Conservation (phyloP, 2,888 invertebrate genomes). For the Pachymerium ferrugineum region DNA sequence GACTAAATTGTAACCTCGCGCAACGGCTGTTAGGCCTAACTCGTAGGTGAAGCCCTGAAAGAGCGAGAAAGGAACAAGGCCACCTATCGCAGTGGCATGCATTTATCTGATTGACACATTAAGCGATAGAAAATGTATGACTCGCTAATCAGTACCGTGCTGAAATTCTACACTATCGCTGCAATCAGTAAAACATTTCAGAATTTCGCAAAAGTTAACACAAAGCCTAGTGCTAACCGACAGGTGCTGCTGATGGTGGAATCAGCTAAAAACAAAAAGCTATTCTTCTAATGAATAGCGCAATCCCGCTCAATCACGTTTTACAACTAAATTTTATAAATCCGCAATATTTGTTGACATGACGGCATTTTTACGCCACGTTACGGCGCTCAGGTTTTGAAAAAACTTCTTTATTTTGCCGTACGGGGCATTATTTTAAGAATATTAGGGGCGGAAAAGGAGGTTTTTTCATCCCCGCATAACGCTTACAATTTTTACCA, state of each 20-base stretch:
- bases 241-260: conserved; percentile 18
- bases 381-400: no score
- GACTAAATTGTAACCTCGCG: conserved; percentile 3
- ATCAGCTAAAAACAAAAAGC: neutral
- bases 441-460: no score
- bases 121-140: neutral
- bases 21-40: conserved; percentile 10
- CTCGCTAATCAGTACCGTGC: neutral
- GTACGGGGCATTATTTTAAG: no score
- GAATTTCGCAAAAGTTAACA: neutral
- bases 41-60: conserved; percentile 1
- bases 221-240: neutral
- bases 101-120: neutral
- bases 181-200: neutral
- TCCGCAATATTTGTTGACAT: no score
- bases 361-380: no score
- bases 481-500: no score
- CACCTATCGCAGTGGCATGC: conserved; percentile 6
- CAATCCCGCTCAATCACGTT: no score
- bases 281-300: neutral
- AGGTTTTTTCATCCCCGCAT: no score
- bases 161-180: neutral
- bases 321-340: no score
- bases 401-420: no score
- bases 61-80: conserved; percentile 5